Evolutionary conservation across 1,140 invertebrate genomes (phyloP).

Genomic region (Euwallacea fornicatus): DNA sequence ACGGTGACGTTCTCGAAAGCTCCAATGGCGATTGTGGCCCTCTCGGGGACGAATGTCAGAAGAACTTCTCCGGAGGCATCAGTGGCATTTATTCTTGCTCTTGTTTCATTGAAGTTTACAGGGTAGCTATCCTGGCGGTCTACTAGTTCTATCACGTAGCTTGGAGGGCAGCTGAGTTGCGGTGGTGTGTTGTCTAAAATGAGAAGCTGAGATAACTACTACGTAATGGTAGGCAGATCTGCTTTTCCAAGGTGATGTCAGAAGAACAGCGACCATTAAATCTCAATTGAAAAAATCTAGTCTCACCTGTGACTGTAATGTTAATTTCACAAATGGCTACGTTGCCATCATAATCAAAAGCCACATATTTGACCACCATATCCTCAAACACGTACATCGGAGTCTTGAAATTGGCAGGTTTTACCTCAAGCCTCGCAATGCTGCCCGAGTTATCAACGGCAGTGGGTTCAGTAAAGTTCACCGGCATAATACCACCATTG

Average conservation of each 20-base stretch:
- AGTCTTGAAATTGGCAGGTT: constrained; percentile 87
- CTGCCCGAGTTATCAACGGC: constrained; percentile 93
- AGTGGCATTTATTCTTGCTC: constrained; percentile 80
- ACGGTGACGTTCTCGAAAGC: constrained; percentile 94
- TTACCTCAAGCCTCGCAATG: constrained; percentile 88
- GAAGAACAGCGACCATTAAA: neutral
- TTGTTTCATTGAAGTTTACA: constrained; percentile 91
- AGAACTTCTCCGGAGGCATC: constrained; percentile 89
- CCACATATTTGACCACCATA: constrained; percentile 91
- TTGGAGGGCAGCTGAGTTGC: constrained; percentile 90
- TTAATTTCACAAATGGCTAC: constrained; percentile 96
- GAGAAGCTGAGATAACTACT: neutral
- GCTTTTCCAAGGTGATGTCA: too few relatives aligned
- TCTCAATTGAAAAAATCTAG: neutral
- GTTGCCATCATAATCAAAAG: constrained; percentile 96
- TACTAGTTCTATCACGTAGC: constrained; percentile 90
- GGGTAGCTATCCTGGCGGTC: constrained; percentile 87
- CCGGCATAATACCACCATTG: constrained; percentile 82
- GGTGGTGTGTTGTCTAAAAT: constrained; percentile 87
- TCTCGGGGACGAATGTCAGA: constrained; percentile 80
- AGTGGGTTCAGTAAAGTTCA: constrained; percentile 90
- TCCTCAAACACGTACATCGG: constrained; percentile 88
- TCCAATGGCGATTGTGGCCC: constrained; percentile 85
- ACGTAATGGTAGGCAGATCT: neutral
- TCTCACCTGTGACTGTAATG: constrained; percentile 80